Evolutionary conservation across 2,113 vertebrate species (phyloP).

Genomic region (Tragelaphus scriptus): DNA sequence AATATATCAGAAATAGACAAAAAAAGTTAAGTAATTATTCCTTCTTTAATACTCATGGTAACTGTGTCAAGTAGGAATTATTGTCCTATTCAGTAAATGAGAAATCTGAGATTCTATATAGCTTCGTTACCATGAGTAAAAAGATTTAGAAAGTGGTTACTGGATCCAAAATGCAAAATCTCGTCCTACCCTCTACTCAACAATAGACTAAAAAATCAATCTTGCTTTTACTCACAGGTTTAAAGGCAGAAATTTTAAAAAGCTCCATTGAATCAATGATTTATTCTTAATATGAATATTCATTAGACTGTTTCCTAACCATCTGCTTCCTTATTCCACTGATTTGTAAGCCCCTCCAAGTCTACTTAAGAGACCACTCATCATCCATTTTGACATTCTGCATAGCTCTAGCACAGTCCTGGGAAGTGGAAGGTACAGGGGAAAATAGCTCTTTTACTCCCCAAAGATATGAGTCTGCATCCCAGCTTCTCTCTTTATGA

Average conservation of each 20-base stretch:
- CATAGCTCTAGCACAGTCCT: background rate
- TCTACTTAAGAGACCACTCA: background rate
- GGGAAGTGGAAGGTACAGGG: background rate
- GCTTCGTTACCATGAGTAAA: background rate
- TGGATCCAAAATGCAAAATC: background rate
- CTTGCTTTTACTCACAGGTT: background rate
- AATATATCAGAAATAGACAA: background rate
- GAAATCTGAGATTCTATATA: background rate
- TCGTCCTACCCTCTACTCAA: background rate
- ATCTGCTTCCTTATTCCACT: background rate
- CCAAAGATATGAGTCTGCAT: background rate
- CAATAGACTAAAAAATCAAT: no score
- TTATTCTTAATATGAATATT: background rate
- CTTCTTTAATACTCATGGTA: background rate
- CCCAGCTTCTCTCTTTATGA: background rate
- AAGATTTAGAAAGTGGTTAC: background rate
- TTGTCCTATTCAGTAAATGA: background rate
- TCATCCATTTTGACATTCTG: background rate
- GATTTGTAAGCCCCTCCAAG: background rate
- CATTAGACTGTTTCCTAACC: background rate
- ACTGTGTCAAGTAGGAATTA: background rate
- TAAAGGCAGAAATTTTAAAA: background rate
- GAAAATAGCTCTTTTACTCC: background rate
- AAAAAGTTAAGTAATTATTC: background rate
- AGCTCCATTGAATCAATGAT: no score